Evolutionary conservation across 2,113 vertebrate species (phyloP).

Genomic region (Apeltes quadracus): DNA sequence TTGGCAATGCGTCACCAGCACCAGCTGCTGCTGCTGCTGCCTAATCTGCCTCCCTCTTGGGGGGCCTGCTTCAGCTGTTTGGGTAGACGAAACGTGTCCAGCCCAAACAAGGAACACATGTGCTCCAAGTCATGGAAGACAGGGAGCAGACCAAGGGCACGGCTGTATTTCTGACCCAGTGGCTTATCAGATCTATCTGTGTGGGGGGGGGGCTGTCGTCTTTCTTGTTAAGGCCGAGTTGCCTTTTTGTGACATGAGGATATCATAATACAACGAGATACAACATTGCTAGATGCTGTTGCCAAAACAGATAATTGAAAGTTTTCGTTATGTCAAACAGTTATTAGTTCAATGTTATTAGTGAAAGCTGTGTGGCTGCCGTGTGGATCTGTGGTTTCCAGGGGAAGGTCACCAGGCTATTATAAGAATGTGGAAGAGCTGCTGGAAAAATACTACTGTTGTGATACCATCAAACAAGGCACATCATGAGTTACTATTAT

Average conservation of each 20-base stretch:
- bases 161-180: constrained; percentile 52
- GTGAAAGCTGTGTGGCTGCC: constrained; percentile 41
- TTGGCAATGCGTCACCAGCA: constrained; percentile 67
- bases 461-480: constrained; percentile 49
- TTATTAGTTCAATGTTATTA: constrained; percentile 45
- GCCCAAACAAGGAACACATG: constrained; percentile 74
- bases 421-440: constrained; percentile 45
- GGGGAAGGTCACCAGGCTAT: constrained; percentile 14
- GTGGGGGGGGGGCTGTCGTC: constrained; percentile 20
- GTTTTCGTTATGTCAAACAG: constrained; percentile 9
- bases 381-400: constrained; percentile 10
- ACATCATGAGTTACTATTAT: constrained; percentile 29
- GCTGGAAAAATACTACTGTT: constrained; percentile 43
- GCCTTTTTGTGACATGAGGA: constrained; percentile 36
- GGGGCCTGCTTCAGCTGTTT: constrained; percentile 75
- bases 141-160: constrained; percentile 51
- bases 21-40: constrained; percentile 73
- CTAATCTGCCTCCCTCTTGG: constrained; percentile 54
- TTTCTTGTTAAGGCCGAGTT: constrained; percentile 44
- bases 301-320: constrained; percentile 34
- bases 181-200: constrained; percentile 54
- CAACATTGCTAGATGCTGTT: constrained; percentile 14
- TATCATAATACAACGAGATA: constrained; percentile 25
- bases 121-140: constrained; percentile 57
- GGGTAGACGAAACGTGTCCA: constrained; percentile 61